These are phyloP conservation scores for Mirza zaza DNA, from an alignment of 2,113 vertebrate species.

Conservation along the genomic window DNA sequence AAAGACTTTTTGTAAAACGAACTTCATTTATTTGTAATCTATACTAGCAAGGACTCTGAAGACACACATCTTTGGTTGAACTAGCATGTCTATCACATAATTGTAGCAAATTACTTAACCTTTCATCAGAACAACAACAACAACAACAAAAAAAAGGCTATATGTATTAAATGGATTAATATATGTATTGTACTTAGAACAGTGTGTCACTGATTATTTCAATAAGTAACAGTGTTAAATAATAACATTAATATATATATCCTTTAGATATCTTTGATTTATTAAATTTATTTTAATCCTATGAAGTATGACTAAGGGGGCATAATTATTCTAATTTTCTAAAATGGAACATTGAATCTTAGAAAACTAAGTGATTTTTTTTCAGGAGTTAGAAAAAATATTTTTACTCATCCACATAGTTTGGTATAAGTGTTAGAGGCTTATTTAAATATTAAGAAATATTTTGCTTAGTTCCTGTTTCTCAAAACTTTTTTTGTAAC, in stretches of 20 bases:
- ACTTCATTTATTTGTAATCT: background rate
- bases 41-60: background rate
- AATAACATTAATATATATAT: background rate
- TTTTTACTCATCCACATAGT: background rate
- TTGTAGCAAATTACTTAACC: background rate
- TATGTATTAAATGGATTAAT: background rate
- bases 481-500: background rate
- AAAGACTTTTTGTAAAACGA: background rate
- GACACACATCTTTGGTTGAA: background rate
- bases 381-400: background rate
- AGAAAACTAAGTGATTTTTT: background rate
- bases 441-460: conserved; percentile 28
- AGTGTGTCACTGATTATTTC: background rate
- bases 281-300: background rate
- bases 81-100: background rate
- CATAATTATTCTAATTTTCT: background rate
- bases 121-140: background rate
- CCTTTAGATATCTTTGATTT: background rate
- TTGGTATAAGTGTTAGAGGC: background rate
- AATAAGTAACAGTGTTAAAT: no score
- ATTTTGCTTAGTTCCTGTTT: background rate
- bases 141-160: no score
- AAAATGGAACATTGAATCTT: background rate
- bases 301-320: background rate
- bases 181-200: background rate